These are phyloP conservation scores for Poeciliopsis infans DNA, from an alignment of 2,797 vertebrate genomes.

Conservation along the genomic window DNA sequence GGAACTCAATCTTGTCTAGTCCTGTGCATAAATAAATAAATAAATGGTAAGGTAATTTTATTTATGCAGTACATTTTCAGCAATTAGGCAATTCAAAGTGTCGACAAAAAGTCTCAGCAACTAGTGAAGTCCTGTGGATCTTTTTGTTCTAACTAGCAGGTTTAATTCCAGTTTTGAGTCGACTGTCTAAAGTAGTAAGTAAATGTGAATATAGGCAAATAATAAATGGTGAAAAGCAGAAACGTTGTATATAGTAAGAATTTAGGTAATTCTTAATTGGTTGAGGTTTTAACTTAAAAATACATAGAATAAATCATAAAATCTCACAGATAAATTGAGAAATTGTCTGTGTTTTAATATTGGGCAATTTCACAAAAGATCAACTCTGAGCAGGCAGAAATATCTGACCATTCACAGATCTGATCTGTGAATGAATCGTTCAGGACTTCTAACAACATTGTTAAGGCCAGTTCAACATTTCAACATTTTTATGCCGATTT, in stretches of 20 bases:
- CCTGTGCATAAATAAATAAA: conserved; percentile 73
- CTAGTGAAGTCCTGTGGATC: no score
- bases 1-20: conserved; percentile 97
- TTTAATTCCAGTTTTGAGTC: no score
- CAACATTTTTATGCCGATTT: no score
- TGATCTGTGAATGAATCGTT: background rate
- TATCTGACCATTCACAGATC: background rate
- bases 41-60: no score
- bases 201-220: background rate
- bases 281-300: background rate
- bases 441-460: background rate
- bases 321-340: background rate
- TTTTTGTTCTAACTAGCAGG: no score
- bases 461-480: background rate
- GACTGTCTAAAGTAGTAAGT: no score
- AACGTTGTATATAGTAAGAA: background rate
- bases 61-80: no score
- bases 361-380: background rate
- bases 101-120: no score
- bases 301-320: background rate
- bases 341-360: background rate
- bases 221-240: background rate
- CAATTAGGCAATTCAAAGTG: no score
- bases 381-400: background rate
- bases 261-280: background rate